Conservation (phyloP, 2,888 invertebrate species). For the Leptinotarsa peninsularis region DNA sequence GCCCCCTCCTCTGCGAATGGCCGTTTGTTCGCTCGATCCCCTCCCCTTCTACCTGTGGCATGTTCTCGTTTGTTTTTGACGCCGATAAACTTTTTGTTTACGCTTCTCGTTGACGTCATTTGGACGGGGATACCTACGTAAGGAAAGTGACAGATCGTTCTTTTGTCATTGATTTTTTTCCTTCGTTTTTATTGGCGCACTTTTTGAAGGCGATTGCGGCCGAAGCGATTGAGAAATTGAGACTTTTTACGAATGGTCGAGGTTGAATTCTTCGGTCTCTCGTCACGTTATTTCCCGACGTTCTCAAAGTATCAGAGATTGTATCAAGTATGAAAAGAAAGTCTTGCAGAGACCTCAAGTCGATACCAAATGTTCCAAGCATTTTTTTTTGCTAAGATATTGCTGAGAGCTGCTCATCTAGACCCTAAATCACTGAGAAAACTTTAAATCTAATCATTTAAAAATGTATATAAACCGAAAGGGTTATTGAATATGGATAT, state of each 20-base stretch:
- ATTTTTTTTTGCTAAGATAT: too few species aligned
- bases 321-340: too few species aligned
- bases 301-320: too few species aligned
- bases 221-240: not conserved
- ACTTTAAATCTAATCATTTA: too few species aligned
- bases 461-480: too few species aligned
- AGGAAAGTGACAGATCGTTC: conserved; percentile 12
- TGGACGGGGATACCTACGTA: not conserved
- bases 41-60: conserved; percentile 1
- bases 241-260: not conserved
- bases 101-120: conserved; percentile 6
- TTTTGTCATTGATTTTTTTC: conserved; percentile 9
- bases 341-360: too few species aligned
- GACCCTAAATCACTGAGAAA: too few species aligned
- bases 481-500: too few species aligned
- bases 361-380: too few species aligned
- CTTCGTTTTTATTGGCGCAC: not conserved
- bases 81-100: conserved; percentile 18
- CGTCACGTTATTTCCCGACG: too few species aligned
- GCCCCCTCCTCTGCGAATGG: not conserved
- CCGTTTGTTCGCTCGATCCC: not conserved
- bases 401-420: too few species aligned
- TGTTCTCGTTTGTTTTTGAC: conserved; percentile 5
- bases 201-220: not conserved
- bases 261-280: not conserved